Evolutionary conservation across 2,113 vertebrate species (phyloP).

Genomic region (Alethe diademata): DNA sequence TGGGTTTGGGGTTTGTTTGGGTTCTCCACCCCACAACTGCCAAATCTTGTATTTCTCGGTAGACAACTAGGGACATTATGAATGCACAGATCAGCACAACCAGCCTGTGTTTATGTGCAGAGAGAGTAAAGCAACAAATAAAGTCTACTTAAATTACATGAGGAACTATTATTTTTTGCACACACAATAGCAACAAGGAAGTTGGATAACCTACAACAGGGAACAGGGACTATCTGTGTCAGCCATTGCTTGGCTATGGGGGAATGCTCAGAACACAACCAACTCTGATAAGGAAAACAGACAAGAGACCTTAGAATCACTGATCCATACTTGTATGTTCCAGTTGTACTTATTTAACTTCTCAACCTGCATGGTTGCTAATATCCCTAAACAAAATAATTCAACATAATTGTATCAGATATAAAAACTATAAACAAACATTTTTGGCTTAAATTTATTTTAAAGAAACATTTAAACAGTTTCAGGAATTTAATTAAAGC

Average conservation of each 20-base stretch:
- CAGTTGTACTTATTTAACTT: not conserved
- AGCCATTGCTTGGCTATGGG: not conserved
- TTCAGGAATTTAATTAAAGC: not conserved
- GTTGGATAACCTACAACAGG: not conserved
- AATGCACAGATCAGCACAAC: not conserved
- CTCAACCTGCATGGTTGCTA: not conserved
- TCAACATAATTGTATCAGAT: not conserved
- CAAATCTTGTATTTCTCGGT: fast-evolving
- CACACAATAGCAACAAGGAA: not conserved
- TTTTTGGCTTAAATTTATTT: not conserved
- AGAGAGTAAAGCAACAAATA: not conserved
- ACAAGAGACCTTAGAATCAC: not conserved
- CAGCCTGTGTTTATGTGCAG: not conserved
- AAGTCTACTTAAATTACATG: not conserved
- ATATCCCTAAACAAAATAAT: not conserved
- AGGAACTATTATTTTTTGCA: not conserved
- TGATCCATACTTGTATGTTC: not conserved
- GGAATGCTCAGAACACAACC: not conserved
- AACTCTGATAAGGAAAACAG: not conserved
- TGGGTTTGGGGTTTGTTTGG: not conserved
- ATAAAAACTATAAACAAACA: not conserved
- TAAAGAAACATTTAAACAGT: not conserved
- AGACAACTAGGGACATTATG: not conserved
- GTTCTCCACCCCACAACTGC: not conserved
- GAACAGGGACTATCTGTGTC: not conserved